These are phyloP conservation scores for Drosophila repletoides DNA, from an alignment of 1,140 invertebrate species.

Conservation along the genomic window DNA sequence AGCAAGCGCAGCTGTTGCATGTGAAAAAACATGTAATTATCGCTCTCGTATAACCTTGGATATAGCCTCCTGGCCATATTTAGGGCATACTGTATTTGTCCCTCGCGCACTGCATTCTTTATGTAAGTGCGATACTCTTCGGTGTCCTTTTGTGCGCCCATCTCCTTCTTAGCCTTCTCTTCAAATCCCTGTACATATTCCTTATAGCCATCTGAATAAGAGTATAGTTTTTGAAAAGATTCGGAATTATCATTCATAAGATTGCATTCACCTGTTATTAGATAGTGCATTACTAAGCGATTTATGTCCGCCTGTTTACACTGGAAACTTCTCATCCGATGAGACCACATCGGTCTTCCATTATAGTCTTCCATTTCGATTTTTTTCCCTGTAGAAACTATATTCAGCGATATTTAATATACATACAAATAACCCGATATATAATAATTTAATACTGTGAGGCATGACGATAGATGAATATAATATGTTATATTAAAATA, in stretches of 20 bases:
- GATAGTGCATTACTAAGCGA: conserved; percentile 56
- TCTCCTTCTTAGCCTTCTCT: conserved; percentile 23
- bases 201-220: conserved; percentile 49
- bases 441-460: too few relatives aligned
- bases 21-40: conserved; percentile 67
- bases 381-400: too few relatives aligned
- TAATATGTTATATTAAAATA: too few relatives aligned
- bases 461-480: too few relatives aligned
- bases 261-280: conserved; percentile 41
- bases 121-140: conserved; percentile 28
- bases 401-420: too few relatives aligned
- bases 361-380: conserved; percentile 29
- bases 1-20: conserved; percentile 64
- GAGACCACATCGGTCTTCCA: conserved; percentile 27
- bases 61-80: conserved; percentile 58
- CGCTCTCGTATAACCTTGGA: conserved; percentile 44
- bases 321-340: conserved; percentile 60
- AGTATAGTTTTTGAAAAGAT: not conserved
- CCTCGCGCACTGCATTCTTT: conserved; percentile 35
- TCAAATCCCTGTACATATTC: conserved; percentile 48
- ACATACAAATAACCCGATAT: too few relatives aligned
- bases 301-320: conserved; percentile 51
- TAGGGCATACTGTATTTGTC: conserved; percentile 56
- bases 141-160: conserved; percentile 10
- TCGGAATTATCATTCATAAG: not conserved